These are phyloP conservation scores for Neelides sp. DNA, from an alignment of 1,140 invertebrate species.

Conservation along the genomic window DNA sequence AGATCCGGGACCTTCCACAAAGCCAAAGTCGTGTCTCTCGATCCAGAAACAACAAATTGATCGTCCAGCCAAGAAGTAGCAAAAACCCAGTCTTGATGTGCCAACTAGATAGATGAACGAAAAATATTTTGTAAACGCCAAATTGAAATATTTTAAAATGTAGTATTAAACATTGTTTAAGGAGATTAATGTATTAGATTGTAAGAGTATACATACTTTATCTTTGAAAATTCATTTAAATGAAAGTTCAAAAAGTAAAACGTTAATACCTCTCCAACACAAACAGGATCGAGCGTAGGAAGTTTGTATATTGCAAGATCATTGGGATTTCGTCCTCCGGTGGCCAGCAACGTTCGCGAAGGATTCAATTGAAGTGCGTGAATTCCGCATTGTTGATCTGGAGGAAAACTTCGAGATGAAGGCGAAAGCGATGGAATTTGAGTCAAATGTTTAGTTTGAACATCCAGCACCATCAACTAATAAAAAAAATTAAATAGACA, in stretches of 20 bases:
- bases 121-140: not conserved
- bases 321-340: slow-evolving; percentile 78
- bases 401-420: slow-evolving; percentile 33
- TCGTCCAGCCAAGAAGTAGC: slow-evolving; percentile 94
- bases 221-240: not conserved
- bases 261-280: slow-evolving; percentile 68
- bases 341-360: slow-evolving; percentile 77
- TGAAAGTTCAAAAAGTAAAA: not conserved
- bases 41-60: slow-evolving; percentile 84
- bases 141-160: not conserved
- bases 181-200: not conserved
- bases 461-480: slow-evolving; percentile 70
- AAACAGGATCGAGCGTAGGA: slow-evolving; percentile 84
- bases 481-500: slow-evolving; percentile 29
- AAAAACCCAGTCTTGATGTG: slow-evolving; percentile 88
- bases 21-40: slow-evolving; percentile 59
- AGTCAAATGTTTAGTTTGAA: slow-evolving; percentile 60
- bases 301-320: slow-evolving; percentile 85
- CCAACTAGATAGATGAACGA: slow-evolving; percentile 41
- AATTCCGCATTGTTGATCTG: slow-evolving; percentile 66
- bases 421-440: slow-evolving; percentile 63
- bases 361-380: slow-evolving; percentile 89
- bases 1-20: slow-evolving; percentile 39
- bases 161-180: slow-evolving; percentile 1
- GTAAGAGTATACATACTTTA: no score